Evolutionary conservation across 2,888 invertebrate species (phyloP), one percentile per base, ranked within the genome.

Genomic region (Callyntrura guangdongensis): DNA sequence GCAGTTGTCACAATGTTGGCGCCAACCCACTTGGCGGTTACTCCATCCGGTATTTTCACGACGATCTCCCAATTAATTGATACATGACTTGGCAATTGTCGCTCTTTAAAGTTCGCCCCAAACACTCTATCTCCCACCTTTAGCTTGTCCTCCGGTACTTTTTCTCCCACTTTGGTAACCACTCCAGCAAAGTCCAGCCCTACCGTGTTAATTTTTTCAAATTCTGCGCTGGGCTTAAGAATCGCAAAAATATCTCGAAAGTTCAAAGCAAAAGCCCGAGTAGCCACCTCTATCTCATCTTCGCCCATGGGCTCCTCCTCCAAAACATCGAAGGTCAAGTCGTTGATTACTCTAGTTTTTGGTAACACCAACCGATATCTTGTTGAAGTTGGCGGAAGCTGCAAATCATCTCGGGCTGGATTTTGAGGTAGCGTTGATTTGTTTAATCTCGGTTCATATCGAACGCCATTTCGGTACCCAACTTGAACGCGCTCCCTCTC

Each of bases 1-100:
- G 92, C 92, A 0, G 92, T 89, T 0, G 84, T 84, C 11, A 91
- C 84, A 11, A 91, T 20, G 6, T 69, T 47, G 3, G 91, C 87
- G 0, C n/a, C n/a, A n/a, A n/a, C n/a, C n/a, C n/a, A n/a, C n/a
- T n/a, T n/a, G n/a, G n/a, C n/a, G 0, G 83, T 67, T n/a, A 69
- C 49, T 5, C 67, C 25, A 5, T 45, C 22, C 3, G 83, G 69
- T 22, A 84, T 53, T 1, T 12, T 9, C 0, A 20, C 9, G 11
- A 72, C 11, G 17, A 8, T 11, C 8, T 74, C 56, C 3, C 0
- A 25, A 0, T 27, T 49, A 0, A 25, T 12, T 0, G 20, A 17
- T 20, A 56, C 20, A 20, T 74, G 74, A 45, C 72, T 86, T 0
- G 56, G 74, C 0, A 59, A 12, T 14, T 4, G 69, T 0, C 5